These are phyloP conservation scores for Cheilosia urbana DNA, from an alignment of 2,888 invertebrate genomes.

Conservation along the genomic window DNA sequence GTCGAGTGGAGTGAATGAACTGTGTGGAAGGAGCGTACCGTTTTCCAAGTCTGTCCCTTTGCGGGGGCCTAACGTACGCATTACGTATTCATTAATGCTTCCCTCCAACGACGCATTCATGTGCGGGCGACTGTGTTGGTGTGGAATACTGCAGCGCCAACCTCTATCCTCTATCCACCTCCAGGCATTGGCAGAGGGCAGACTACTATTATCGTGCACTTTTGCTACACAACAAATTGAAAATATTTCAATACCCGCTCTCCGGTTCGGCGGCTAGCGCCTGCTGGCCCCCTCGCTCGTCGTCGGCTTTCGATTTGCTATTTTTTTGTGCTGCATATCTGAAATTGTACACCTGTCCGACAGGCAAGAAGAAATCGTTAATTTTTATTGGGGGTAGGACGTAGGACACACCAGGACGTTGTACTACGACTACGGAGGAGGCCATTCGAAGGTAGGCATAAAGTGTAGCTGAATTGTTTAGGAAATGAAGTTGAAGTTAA, in stretches of 20 bases:
- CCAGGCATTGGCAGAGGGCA: background rate
- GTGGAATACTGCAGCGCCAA: slow-evolving; percentile 69
- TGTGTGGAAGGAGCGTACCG: slow-evolving; percentile 51
- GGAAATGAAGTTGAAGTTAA: slow-evolving; percentile 70
- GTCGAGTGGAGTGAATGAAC: slow-evolving; percentile 67
- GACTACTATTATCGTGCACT: slow-evolving; percentile 56
- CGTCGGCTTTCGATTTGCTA: slow-evolving; percentile 50
- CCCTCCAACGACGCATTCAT: slow-evolving; percentile 55
- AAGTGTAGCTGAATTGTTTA: slow-evolving; percentile 69
- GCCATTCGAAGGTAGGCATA: slow-evolving; percentile 68
- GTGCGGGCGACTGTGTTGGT: slow-evolving; percentile 35
- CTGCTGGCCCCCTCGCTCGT: background rate
- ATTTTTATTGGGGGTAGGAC: slow-evolving; percentile 69
- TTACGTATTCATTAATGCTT: slow-evolving; percentile 71
- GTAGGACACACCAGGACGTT: slow-evolving; percentile 55
- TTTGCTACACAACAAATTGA: slow-evolving; percentile 65
- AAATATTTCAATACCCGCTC: slow-evolving; percentile 63
- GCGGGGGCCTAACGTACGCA: slow-evolving; percentile 61
- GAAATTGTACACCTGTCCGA: slow-evolving; percentile 74
- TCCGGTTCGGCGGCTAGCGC: slow-evolving; percentile 35
- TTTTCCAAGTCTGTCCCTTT: slow-evolving; percentile 12
- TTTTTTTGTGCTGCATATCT: slow-evolving; percentile 64
- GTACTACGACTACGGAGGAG: slow-evolving; percentile 32
- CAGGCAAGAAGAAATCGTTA: slow-evolving; percentile 70
- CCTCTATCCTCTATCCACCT: slow-evolving; percentile 18